Base-by-base conservation (phyloP, 2,888 invertebrate genomes). In the Allacma fusca region DNA sequence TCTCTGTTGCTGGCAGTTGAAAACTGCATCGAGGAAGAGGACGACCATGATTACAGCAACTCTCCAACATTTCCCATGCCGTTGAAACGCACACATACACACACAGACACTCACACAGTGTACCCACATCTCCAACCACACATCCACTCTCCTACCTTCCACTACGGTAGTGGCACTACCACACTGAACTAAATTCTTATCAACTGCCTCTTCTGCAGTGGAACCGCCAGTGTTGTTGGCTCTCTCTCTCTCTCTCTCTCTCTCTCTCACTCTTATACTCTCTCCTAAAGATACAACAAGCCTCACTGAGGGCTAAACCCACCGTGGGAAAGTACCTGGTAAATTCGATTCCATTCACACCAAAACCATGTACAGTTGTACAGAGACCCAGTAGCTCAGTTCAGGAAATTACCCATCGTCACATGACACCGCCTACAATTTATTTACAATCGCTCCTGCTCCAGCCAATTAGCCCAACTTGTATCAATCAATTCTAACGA, bases 1-100 rank as follows among this genome's bases (percentile, higher is more conserved):
- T 71, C 28, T 24, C 59, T 71, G 71, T 71, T 71, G 21, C 29
- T 71, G 71, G 71, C 71, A 71, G 71, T 71, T 57, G 71, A 50
- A 50, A 71, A 26, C 71, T 71, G 71, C 71, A 28, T 12, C 24
- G 71, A 57, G n/a, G 29, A 57, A 57, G 57, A 57, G 71, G 19
- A 71, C 71, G 26, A 68, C 71, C 71, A 71, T 29, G 50, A 44
- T 26, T 26, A 70, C 69, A 44, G 29, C 65, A 2, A 28, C 65
- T 65, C 65, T 28, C 69, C 7, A 9, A 50, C 50, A 50, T 13
- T 50, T 50, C 16, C 1, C 50, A 50, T n/a, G 50, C 50, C 50
- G 50, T 50, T 16, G 50, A 2, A 50, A 50, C 50, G 50, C 50
- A 50, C 50, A 50, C 50, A 50, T 50, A 50, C 50, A 50, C 19